Evolutionary conservation across 2,113 vertebrate species (phyloP).

Genomic region (Gila orcuttii): DNA sequence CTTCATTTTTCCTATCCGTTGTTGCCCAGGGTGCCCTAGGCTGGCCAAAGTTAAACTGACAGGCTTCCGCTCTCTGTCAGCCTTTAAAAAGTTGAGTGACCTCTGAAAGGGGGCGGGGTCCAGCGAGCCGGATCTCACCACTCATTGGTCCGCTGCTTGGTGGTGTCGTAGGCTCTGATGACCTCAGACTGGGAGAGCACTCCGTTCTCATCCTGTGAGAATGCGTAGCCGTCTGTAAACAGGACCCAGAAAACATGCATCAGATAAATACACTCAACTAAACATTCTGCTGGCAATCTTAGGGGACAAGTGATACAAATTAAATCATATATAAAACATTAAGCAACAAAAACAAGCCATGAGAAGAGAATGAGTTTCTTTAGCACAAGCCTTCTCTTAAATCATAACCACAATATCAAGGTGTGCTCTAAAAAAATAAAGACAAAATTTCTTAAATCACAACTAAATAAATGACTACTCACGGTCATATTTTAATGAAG

Average conservation of each 20-base stretch:
- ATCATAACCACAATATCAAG: neutral
- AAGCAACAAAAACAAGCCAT: neutral
- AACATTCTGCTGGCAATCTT: neutral
- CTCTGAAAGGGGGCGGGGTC: constrained; percentile 45
- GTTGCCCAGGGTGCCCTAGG: constrained; percentile 37
- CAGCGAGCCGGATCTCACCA: constrained; percentile 80
- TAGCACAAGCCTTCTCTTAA: neutral
- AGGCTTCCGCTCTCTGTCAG: constrained; percentile 43
- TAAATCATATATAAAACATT: neutral
- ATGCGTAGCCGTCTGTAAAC: constrained; percentile 91
- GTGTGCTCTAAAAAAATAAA: neutral
- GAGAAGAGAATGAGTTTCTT: neutral
- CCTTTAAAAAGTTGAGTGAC: constrained; percentile 57
- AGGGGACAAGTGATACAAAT: neutral
- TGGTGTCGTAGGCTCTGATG: constrained; percentile 96
- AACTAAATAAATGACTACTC: neutral
- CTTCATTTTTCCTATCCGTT: constrained; percentile 47
- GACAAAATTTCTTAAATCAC: neutral
- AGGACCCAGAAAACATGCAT: neutral
- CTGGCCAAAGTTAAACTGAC: constrained; percentile 54
- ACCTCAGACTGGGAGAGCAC: constrained; percentile 98
- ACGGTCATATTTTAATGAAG: too few species aligned
- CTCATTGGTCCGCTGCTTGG: constrained; percentile 91
- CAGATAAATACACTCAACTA: neutral
- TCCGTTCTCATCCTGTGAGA: constrained; percentile 98